Evolutionary conservation across 35 echinoderm and acorn worm species (phyloP), one percentile per base, ranked within the genome.

Genomic region (Anneissia japonica): DNA sequence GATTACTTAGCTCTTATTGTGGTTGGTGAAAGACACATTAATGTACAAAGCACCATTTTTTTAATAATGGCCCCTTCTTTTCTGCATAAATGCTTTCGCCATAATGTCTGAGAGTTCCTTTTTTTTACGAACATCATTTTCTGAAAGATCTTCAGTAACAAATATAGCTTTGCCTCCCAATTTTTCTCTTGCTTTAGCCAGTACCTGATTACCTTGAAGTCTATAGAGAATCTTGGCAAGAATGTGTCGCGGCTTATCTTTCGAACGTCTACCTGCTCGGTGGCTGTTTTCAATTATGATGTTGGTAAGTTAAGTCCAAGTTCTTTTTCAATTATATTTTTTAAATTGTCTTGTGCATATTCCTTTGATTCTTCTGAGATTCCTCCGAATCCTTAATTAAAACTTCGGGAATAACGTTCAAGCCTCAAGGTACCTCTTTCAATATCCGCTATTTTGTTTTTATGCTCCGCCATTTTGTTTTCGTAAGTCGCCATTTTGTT

Each of bases 111-210:
- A 32, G 14, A 87, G 46, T 34, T n/a, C 32, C n/a, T 36, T 7
- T 30, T 64, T 87, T 34, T 31, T 79, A 26, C 55, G 33, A 28
- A 79, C 40, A 36, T 87, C 85, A 74, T 72, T 75, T 45, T 43
- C 35, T 46, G 85, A 38, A 32, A 87, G 37, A 56, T 87, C 74
- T 79, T 87, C 85, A 77, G 74, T 87, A 32, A 79, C 85, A 79
- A 79, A 87, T 39, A 87, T 40, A 31, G 26, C 21, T 33, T 39
- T 79, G 35, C 37, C 29, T 77, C 35, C 34, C 40, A 87, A 75
- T 7, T 21, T 35, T 23, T 31, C 9, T 2, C 85, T 7, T 35
- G 36, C 40, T 26, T 77, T 31, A 11, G 13, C 36, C 32, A 78
- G 41, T 1, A 87, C 76, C 0, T 1, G 13, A 34, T 79, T 40